Conservation (phyloP, 2,113 vertebrate species). For the Pseudopodoces humilis region DNA sequence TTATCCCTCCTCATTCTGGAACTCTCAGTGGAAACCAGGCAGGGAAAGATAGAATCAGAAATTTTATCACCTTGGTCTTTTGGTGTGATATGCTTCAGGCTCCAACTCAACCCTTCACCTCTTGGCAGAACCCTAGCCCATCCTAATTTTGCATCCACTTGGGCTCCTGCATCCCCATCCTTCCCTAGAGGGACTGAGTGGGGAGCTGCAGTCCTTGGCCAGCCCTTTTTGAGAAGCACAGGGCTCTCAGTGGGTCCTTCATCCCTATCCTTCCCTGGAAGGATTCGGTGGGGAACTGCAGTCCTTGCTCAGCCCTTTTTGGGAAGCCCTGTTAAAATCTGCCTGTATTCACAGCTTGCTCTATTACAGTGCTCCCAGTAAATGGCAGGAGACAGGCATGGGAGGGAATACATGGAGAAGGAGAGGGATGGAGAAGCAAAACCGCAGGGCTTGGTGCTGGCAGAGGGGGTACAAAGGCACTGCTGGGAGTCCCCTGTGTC, state of each 20-base stretch:
- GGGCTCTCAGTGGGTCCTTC: background rate
- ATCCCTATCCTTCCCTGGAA: background rate
- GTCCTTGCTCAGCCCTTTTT: background rate
- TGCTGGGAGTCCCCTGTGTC: background rate
- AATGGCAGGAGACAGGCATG: conserved; percentile 11
- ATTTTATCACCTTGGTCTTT: background rate
- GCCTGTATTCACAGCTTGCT: background rate
- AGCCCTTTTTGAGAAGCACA: background rate
- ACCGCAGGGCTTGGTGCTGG: background rate
- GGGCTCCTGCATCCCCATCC: background rate
- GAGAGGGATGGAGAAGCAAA: conserved; percentile 30
- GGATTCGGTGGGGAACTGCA: background rate
- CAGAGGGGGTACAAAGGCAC: background rate
- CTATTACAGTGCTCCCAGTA: background rate
- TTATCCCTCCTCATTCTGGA: background rate
- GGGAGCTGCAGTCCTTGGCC: background rate
- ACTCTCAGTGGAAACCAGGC: background rate
- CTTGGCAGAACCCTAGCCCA: background rate
- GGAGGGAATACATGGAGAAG: conserved; percentile 32
- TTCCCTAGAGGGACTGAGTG: background rate
- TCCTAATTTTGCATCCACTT: background rate
- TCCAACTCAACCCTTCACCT: background rate
- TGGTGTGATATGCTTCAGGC: background rate
- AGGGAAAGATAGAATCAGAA: background rate
- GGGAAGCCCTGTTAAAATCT: background rate